phyloP scores from a whole-genome alignment of 2,797 vertebrate genomes.

The Naso thynnoides region DNA sequence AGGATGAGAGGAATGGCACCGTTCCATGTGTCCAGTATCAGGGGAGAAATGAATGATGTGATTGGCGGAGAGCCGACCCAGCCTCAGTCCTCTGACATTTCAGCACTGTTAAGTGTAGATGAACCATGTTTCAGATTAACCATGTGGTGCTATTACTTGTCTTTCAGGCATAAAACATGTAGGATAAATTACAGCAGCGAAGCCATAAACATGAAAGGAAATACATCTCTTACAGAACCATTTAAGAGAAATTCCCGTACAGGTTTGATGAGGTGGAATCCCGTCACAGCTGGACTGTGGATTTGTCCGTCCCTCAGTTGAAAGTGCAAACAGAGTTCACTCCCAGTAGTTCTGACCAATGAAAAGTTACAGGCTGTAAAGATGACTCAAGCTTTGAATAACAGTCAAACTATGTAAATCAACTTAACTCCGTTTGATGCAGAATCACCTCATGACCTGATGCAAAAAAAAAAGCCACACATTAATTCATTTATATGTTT shows the following conservation, averaged over 20 bases:
- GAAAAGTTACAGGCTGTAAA: constrained; percentile 28
- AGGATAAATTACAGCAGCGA: background rate
- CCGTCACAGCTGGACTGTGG: too few species aligned
- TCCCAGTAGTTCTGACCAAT: constrained; percentile 23
- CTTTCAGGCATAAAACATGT: background rate
- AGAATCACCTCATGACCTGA: background rate
- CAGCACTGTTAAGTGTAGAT: constrained; percentile 12
- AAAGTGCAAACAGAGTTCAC: background rate
- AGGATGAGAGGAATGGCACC: constrained; percentile 25
- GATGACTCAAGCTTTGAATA: constrained; percentile 48
- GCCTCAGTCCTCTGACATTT: constrained; percentile 40
- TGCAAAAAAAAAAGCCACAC: background rate
- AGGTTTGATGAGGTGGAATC: background rate
- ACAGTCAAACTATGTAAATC: constrained; percentile 52
- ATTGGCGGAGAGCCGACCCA: constrained; percentile 57
- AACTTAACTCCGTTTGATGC: background rate
- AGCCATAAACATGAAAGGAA: background rate
- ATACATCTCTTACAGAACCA: background rate
- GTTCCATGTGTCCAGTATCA: constrained; percentile 42
- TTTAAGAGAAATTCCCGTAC: background rate
- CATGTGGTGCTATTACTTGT: background rate
- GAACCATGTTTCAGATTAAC: constrained; percentile 5
- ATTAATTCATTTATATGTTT: background rate
- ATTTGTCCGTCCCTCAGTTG: background rate
- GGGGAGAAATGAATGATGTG: constrained; percentile 24